phyloP scores from a whole-genome alignment of 2,888 invertebrate species.

The Drosophila testacea region DNA sequence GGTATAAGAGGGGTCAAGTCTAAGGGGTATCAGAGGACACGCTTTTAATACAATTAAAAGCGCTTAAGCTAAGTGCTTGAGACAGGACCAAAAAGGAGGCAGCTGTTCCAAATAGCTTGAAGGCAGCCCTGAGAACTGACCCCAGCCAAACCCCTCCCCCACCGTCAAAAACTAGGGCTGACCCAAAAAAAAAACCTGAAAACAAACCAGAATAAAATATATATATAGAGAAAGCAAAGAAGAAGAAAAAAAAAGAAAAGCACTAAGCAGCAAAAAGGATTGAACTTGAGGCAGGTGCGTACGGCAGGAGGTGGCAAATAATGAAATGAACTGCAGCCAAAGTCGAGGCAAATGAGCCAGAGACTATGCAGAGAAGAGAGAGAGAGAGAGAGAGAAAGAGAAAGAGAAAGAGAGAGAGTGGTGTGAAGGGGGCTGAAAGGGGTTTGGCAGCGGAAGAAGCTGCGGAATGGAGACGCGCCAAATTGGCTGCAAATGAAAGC shows the following conservation, averaged over 20 bases:
- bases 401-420: neutral
- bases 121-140: conserved; percentile 32
- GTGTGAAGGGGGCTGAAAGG: too few species aligned
- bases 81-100: conserved; percentile 27
- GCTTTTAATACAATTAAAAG: conserved; percentile 77
- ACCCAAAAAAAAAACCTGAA: conserved; percentile 13
- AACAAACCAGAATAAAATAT: neutral
- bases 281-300: conserved; percentile 50
- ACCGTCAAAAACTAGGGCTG: neutral
- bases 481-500: conserved; percentile 73
- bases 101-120: conserved; percentile 27
- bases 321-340: conserved; percentile 73
- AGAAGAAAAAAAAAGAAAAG: neutral
- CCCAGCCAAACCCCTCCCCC: conserved; percentile 9
- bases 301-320: conserved; percentile 49
- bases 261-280: conserved; percentile 34
- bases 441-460: neutral
- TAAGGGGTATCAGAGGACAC: conserved; percentile 53
- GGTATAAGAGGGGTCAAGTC: neutral
- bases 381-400: too few species aligned
- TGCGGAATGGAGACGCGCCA: conserved; percentile 26
- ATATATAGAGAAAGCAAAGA: neutral
- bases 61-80: conserved; percentile 77
- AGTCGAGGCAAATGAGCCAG: conserved; percentile 4
- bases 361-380: neutral